Percentiles rank a stretch among this genome's conserved stretches.
These are phyloP conservation scores for Melipona quadrifasciata DNA, from an alignment of 1,140 invertebrate species.

Conservation along the genomic window DNA sequence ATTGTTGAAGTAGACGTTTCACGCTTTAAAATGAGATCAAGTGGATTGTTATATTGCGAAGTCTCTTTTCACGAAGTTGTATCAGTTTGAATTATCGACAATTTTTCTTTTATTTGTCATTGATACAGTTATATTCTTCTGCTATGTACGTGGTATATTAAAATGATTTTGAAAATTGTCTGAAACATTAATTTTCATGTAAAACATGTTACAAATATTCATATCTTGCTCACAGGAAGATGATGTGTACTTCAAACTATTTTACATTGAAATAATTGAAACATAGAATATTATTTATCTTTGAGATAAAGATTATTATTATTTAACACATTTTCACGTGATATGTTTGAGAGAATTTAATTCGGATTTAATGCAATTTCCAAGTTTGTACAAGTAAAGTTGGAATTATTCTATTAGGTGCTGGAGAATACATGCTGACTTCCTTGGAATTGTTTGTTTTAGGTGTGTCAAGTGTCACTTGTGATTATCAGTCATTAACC, in stretches of 20 bases:
- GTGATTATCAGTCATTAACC: too few species aligned
- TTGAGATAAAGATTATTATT: slow-evolving; percentile 87
- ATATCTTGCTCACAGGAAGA: neutral
- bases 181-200: neutral
- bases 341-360: slow-evolving; percentile 95
- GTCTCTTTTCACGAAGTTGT: too few species aligned
- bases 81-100: too few species aligned
- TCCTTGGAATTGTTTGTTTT: slow-evolving; percentile 90
- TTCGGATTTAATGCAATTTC: slow-evolving; percentile 97
- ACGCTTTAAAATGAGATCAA: too few species aligned
- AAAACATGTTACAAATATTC: neutral
- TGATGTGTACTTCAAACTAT: neutral
- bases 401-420: slow-evolving; percentile 95
- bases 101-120: too few species aligned
- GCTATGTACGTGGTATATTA: neutral
- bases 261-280: slow-evolving; percentile 10
- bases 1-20: too few species aligned
- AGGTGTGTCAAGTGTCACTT: too few species aligned
- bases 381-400: slow-evolving; percentile 96
- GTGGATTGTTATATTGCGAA: too few species aligned
- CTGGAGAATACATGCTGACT: slow-evolving; percentile 94
- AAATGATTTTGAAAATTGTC: neutral
- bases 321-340: slow-evolving; percentile 95
- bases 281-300: slow-evolving; percentile 72
- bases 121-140: too few species aligned